phyloP scores from a whole-genome alignment of 2,113 vertebrate species.

The Emydocephalus ijimae region DNA sequence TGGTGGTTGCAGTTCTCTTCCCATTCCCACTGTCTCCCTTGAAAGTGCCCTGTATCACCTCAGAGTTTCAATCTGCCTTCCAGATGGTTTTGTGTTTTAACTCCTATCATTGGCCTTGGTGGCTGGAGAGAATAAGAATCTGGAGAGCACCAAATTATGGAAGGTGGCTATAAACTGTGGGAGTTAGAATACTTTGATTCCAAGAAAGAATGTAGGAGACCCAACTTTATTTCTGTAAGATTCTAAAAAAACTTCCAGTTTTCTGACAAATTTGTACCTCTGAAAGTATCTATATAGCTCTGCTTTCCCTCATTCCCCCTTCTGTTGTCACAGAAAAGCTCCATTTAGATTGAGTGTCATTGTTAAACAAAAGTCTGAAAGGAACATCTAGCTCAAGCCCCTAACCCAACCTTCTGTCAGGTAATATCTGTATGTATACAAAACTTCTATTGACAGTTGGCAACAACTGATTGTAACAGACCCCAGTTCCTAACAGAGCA shows the following conservation, averaged over 20 bases:
- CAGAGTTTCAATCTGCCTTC: neutral
- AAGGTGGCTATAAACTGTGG: neutral
- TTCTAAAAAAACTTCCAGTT: neutral
- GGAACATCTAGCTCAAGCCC: neutral
- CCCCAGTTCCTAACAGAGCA: neutral
- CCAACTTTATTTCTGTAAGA: neutral
- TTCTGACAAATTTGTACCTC: neutral
- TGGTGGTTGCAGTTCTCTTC: neutral
- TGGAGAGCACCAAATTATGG: neutral
- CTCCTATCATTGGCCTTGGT: neutral
- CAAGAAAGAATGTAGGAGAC: neutral
- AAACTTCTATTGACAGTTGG: neutral
- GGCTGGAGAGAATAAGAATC: neutral
- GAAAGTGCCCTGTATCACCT: neutral
- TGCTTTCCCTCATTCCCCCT: neutral
- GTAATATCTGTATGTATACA: neutral
- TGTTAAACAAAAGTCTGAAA: neutral
- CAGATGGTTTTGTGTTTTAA: neutral
- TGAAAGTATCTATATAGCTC: neutral
- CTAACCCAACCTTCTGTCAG: neutral
- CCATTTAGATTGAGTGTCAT: neutral
- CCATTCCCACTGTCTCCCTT: neutral
- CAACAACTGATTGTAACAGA: neutral
- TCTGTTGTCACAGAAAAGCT: neutral
- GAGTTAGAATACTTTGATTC: neutral